phyloP scores from a whole-genome alignment of 2,113 vertebrate species.

The Drymodes brunneopygia region DNA sequence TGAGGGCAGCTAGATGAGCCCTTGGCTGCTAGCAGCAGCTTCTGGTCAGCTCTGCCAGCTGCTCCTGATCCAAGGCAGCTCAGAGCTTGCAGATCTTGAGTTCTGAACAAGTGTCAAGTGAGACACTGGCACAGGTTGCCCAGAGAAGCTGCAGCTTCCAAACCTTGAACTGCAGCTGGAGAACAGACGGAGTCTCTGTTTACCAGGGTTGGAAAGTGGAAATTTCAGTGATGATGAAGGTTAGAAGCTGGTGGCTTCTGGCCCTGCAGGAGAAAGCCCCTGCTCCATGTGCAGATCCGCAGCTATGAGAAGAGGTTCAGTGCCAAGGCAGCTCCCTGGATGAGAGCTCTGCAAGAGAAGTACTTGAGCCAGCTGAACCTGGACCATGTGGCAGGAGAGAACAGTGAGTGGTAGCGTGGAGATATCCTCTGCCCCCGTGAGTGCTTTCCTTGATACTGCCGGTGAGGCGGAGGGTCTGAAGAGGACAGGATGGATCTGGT shows the following conservation, averaged over 20 bases:
- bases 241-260: neutral
- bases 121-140: neutral
- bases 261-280: accelerated
- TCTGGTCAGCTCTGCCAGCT: neutral
- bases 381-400: neutral
- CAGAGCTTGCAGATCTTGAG: neutral
- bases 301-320: neutral
- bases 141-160: neutral
- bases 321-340: neutral
- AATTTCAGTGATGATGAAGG: neutral
- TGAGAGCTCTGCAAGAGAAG: neutral
- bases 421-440: neutral
- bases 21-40: neutral
- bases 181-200: neutral
- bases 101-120: neutral
- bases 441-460: neutral
- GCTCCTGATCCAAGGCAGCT: neutral
- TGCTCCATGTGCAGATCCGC: neutral
- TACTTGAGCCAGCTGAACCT: neutral
- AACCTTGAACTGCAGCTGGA: neutral
- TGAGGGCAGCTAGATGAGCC: neutral
- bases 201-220: neutral
- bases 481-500: neutral
- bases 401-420: neutral
- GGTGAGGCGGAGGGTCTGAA: neutral